phyloP scores from a whole-genome alignment of 2,113 vertebrate species.

The Parotia lawesii region DNA sequence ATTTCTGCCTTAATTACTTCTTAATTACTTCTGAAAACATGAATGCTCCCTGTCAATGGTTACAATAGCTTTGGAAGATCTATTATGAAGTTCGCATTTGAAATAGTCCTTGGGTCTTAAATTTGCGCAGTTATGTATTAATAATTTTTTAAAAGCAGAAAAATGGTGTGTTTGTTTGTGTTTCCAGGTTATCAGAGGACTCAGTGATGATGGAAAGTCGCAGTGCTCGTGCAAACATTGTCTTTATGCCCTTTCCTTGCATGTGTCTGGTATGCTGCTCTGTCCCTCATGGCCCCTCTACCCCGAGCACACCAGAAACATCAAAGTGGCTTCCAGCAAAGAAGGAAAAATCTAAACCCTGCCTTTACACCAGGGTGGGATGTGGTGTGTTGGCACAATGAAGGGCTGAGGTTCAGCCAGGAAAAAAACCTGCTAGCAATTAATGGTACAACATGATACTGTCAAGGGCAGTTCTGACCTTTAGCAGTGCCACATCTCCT shows the following conservation, averaged over 20 bases:
- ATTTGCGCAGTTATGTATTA: neutral
- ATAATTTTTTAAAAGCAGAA: neutral
- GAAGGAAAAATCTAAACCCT: neutral
- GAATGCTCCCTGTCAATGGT: constrained; percentile 19
- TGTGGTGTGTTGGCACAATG: neutral
- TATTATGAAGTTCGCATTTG: neutral
- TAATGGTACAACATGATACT: neutral
- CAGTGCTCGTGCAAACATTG: neutral
- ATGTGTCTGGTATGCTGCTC: neutral
- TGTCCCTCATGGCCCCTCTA: neutral
- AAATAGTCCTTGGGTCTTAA: constrained; percentile 16
- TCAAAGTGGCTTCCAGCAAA: neutral
- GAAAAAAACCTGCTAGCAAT: neutral
- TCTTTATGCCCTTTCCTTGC: neutral
- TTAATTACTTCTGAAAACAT: constrained; percentile 64
- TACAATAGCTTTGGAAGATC: constrained; percentile 37
- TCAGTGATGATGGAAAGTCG: neutral
- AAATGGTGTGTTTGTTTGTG: neutral
- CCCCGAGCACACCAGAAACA: neutral
- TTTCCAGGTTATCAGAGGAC: neutral
- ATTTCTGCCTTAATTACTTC: constrained; percentile 61
- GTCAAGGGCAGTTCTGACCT: neutral
- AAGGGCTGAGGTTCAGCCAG: neutral
- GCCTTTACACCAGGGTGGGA: neutral
- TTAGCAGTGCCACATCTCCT: neutral